Evolutionary conservation across 2,888 invertebrate species (phyloP).

Genomic region (Blera fallax): DNA sequence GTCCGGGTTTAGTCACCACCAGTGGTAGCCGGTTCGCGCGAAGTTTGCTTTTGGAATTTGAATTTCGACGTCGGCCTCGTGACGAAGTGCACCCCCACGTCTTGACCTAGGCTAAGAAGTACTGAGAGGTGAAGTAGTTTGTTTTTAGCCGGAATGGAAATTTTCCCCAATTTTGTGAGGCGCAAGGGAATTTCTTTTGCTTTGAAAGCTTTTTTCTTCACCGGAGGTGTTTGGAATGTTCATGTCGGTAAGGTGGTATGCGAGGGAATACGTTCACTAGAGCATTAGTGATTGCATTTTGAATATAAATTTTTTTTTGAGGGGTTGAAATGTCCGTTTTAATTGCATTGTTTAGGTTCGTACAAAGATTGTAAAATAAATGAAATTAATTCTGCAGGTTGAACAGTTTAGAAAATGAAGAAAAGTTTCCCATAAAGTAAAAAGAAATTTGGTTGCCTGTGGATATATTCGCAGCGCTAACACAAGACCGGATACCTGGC

Average conservation of each 20-base stretch:
- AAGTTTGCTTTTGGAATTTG: constrained; percentile 1
- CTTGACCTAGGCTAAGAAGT: constrained; percentile 62
- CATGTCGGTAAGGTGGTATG: constrained; percentile 19
- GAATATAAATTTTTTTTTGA: too few relatives aligned
- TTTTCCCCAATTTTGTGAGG: neutral
- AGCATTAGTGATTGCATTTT: neutral
- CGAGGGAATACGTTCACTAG: neutral
- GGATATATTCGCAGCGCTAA: too few relatives aligned
- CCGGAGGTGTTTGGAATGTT: neutral
- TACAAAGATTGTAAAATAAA: too few relatives aligned
- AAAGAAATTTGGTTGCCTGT: too few relatives aligned
- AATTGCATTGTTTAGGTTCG: too few relatives aligned
- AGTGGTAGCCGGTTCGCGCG: constrained; percentile 33
- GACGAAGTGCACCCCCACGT: constrained; percentile 3
- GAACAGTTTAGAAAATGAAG: too few relatives aligned
- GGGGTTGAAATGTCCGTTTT: too few relatives aligned
- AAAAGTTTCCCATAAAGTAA: too few relatives aligned
- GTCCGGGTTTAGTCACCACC: constrained; percentile 64
- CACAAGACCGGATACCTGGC: too few relatives aligned
- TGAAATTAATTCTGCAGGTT: too few relatives aligned
- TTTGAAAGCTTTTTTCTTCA: neutral
- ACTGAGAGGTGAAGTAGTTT: constrained; percentile 10
- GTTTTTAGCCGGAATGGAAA: constrained; percentile 20
- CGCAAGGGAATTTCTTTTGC: neutral
- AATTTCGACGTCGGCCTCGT: neutral